Conservation (phyloP, 2,888 invertebrate species). For the Aelia acuminata region DNA sequence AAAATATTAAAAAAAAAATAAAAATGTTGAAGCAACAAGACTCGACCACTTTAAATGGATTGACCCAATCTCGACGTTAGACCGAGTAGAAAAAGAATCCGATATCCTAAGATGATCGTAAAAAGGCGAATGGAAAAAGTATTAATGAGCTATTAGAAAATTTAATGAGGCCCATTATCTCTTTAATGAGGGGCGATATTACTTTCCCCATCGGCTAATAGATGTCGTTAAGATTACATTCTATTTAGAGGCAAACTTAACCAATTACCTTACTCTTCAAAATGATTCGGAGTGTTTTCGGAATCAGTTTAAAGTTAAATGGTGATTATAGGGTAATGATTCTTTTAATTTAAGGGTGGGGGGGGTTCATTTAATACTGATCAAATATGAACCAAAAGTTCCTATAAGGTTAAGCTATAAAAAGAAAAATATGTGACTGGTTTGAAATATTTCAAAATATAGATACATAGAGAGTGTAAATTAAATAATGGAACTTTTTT, state of each 20-base stretch:
- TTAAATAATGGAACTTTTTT: too few species aligned
- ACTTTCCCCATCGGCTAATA: not conserved
- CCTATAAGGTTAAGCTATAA: too few species aligned
- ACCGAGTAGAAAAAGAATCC: not conserved
- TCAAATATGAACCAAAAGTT: too few species aligned
- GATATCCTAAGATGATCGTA: not conserved
- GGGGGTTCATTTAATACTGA: too few species aligned
- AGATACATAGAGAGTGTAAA: too few species aligned
- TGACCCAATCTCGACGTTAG: not conserved
- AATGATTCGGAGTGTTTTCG: not conserved
- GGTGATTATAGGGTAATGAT: too few species aligned
- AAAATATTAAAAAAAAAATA: too few species aligned
- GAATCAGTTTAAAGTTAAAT: not conserved
- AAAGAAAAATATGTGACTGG: too few species aligned
- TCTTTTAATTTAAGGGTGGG: too few species aligned
- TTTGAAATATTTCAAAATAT: too few species aligned
- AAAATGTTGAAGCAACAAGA: too few species aligned
- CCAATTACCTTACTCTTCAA: not conserved
- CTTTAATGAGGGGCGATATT: not conserved
- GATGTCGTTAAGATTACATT: conserved; percentile 33
- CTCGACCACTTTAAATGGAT: too few species aligned
- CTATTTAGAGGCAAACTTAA: not conserved
- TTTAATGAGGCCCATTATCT: conserved; percentile 11
- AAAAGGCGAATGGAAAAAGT: not conserved
- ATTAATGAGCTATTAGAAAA: not conserved